Evolutionary conservation across 1,140 invertebrate species (phyloP).

Genomic region (Drosophila subpulchrella): DNA sequence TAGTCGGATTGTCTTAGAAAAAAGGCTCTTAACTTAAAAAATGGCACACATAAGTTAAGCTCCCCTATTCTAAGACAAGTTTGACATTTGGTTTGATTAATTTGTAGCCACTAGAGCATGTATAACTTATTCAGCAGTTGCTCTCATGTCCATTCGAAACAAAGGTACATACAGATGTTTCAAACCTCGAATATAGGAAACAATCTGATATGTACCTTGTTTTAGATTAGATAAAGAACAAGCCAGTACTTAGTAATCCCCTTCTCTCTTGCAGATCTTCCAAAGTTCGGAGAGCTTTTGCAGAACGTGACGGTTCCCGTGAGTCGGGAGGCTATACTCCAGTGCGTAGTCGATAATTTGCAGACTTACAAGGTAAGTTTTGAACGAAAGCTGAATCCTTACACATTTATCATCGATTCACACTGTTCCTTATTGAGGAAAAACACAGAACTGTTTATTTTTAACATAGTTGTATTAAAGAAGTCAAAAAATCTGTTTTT

Average conservation of each 20-base stretch:
- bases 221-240: slow-evolving; percentile 42
- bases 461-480: too few relatives aligned
- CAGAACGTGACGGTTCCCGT: slow-evolving; percentile 90
- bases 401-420: too few relatives aligned
- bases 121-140: background rate
- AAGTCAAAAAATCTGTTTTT: too few relatives aligned
- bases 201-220: slow-evolving; percentile 73
- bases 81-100: slow-evolving; percentile 17
- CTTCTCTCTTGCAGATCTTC: slow-evolving; percentile 87
- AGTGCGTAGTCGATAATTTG: slow-evolving; percentile 90
- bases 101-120: background rate
- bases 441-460: too few relatives aligned
- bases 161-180: slow-evolving; percentile 74
- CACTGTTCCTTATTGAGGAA: too few relatives aligned
- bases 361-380: slow-evolving; percentile 89
- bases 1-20: slow-evolving; percentile 64
- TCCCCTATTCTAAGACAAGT: slow-evolving; percentile 74
- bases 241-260: background rate
- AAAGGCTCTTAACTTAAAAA: slow-evolving; percentile 65
- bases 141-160: slow-evolving; percentile 50
- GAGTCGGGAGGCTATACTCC: slow-evolving; percentile 90
- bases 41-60: slow-evolving; percentile 52
- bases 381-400: background rate
- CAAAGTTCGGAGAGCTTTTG: slow-evolving; percentile 90
- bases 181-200: slow-evolving; percentile 42